Evolutionary conservation across 2,888 invertebrate genomes (phyloP).

Genomic region (Sarcophaga subvicina): DNA sequence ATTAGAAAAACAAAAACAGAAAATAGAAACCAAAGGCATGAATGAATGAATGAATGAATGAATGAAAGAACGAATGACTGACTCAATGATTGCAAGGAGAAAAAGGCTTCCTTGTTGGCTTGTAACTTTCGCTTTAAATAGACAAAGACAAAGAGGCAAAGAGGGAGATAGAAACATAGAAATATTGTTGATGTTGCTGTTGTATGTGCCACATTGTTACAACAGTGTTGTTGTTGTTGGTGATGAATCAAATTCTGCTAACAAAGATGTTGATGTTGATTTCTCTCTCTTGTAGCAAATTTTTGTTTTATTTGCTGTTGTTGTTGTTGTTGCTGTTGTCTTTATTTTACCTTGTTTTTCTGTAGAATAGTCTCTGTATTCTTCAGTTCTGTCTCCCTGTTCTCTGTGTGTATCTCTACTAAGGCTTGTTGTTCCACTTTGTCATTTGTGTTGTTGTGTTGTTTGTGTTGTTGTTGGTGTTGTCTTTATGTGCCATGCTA

Average conservation of each 20-base stretch:
- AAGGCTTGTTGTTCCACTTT: slow-evolving; percentile 59
- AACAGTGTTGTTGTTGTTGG: not conserved
- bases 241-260: slow-evolving; percentile 51
- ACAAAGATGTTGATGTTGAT: slow-evolving; percentile 37
- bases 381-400: not conserved
- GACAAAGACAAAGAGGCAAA: not conserved
- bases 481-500: slow-evolving; percentile 61
- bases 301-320: not conserved
- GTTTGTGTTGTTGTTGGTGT: not conserved
- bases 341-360: not conserved
- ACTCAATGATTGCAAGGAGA: not conserved
- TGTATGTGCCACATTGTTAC: slow-evolving; percentile 18
- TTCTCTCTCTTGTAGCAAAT: slow-evolving; percentile 5
- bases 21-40: not conserved
- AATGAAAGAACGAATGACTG: not conserved
- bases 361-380: not conserved
- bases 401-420: not conserved
- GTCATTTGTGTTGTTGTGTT: slow-evolving; percentile 31
- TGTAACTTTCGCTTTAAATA: slow-evolving; percentile 4
- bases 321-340: slow-evolving; percentile 5
- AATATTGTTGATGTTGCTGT: slow-evolving; percentile 9
- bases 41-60: not conserved
- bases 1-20: not conserved
- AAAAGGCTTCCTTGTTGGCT: not conserved
- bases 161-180: not conserved